phyloP scores from a whole-genome alignment of 2,797 vertebrate species.

The Knipowitschia caucasica region DNA sequence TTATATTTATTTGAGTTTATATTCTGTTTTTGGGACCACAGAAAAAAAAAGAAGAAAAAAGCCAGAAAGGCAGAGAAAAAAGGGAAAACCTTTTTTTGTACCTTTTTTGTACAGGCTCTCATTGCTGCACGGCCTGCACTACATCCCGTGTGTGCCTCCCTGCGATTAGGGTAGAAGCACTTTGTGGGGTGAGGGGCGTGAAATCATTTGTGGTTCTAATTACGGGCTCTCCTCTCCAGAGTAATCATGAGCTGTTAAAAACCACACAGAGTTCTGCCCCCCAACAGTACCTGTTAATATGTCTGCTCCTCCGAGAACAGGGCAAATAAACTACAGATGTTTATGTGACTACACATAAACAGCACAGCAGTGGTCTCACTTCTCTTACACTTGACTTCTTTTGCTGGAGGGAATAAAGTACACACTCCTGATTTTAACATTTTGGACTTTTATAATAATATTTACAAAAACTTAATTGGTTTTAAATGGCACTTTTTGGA shows the following conservation, averaged over 20 bases:
- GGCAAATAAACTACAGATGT: slow-evolving; percentile 48
- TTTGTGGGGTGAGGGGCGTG: slow-evolving; percentile 57
- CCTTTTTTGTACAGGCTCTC: slow-evolving; percentile 45
- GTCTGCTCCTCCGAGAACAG: slow-evolving; percentile 48
- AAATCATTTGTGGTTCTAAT: slow-evolving; percentile 73
- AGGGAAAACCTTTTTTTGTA: too few species aligned
- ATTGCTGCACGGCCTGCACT: slow-evolving; percentile 44
- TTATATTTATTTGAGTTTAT: not conserved
- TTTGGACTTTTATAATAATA: too few species aligned
- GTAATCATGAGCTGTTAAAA: slow-evolving; percentile 76
- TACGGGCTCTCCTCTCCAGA: slow-evolving; percentile 70
- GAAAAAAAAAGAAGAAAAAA: too few species aligned
- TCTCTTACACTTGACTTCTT: slow-evolving; percentile 1
- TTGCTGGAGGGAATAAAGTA: too few species aligned
- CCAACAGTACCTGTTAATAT: slow-evolving; percentile 64
- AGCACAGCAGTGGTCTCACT: slow-evolving; percentile 21
- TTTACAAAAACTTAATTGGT: too few species aligned
- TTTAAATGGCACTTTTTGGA: too few species aligned
- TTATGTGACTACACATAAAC: slow-evolving; percentile 46
- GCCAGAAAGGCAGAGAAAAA: slow-evolving; percentile 63
- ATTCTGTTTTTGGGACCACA: not conserved
- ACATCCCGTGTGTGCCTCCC: slow-evolving; percentile 46
- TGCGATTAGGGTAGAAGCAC: slow-evolving; percentile 64
- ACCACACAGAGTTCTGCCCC: slow-evolving; percentile 51
- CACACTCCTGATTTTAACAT: too few species aligned